phyloP scores from a whole-genome alignment of 2,888 invertebrate genomes.

The Antitype chi region DNA sequence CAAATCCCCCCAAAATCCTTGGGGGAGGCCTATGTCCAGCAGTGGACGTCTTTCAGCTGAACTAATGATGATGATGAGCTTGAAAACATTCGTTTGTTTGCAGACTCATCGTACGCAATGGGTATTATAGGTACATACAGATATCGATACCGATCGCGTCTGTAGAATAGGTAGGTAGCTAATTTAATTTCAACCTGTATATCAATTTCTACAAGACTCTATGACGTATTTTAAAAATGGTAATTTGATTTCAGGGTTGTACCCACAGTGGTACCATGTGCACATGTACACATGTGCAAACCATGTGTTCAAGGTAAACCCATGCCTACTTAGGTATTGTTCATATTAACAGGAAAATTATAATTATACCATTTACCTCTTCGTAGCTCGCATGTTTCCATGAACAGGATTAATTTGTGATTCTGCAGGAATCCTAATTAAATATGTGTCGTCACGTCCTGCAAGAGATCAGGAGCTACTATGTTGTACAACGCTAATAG shows the following conservation, averaged over 20 bases:
- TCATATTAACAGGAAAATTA: constrained; percentile 32
- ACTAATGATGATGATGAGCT: not conserved
- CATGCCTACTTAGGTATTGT: not conserved
- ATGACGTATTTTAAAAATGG: not conserved
- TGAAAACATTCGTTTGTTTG: not conserved
- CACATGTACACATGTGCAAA: not conserved
- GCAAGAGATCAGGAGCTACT: not conserved
- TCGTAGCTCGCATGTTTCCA: constrained; percentile 11
- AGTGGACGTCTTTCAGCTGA: no score
- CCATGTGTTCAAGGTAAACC: constrained; percentile 20
- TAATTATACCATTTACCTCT: constrained; percentile 17
- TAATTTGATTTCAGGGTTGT: not conserved
- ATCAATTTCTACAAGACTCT: not conserved
- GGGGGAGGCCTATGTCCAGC: no score
- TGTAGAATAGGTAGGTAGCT: no score
- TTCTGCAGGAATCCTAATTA: constrained; percentile 16
- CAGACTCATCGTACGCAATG: not conserved
- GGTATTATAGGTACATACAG: not conserved
- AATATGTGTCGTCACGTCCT: constrained; percentile 18
- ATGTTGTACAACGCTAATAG: not conserved
- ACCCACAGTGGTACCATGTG: no score
- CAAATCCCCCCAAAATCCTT: no score
- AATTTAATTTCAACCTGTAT: not conserved
- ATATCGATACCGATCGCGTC: no score
- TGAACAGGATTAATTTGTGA: constrained; percentile 19